Conservation (phyloP, 2,888 invertebrate species). For the Apotomis betuletana region DNA sequence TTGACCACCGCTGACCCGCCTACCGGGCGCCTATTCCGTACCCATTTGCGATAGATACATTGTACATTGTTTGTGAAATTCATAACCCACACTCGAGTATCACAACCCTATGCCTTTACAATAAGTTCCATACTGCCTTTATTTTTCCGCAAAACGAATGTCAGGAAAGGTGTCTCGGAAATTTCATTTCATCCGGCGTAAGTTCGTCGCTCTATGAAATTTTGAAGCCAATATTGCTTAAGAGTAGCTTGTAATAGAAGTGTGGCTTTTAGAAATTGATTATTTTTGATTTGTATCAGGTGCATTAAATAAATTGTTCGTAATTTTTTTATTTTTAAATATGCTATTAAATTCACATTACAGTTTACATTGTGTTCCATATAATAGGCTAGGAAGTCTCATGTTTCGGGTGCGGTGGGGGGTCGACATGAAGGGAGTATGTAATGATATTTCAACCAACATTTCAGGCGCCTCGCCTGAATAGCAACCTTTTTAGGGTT, state of each 20-base stretch:
- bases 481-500: too few relatives aligned
- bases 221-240: slow-evolving; percentile 24
- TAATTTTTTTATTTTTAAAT: too few relatives aligned
- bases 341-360: too few relatives aligned
- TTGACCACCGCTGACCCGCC: slow-evolving; percentile 57
- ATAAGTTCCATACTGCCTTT: slow-evolving; percentile 16
- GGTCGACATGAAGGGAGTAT: too few relatives aligned
- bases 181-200: slow-evolving; percentile 29
- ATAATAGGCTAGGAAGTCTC: too few relatives aligned
- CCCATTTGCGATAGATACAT: slow-evolving; percentile 66
- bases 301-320: too few relatives aligned
- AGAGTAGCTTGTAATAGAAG: neutral
- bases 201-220: slow-evolving; percentile 35
- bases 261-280: slow-evolving; percentile 9
- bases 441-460: too few relatives aligned
- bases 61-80: slow-evolving; percentile 78
- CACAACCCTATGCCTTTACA: neutral
- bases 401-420: too few relatives aligned
- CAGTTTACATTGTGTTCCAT: too few relatives aligned
- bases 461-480: too few relatives aligned
- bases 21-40: slow-evolving; percentile 60
- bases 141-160: neutral
- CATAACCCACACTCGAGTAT: slow-evolving; percentile 54
- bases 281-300: neutral
- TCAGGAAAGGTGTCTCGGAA: slow-evolving; percentile 30